phyloP scores from a whole-genome alignment of 2,797 vertebrate species.

The Spea hammondii region DNA sequence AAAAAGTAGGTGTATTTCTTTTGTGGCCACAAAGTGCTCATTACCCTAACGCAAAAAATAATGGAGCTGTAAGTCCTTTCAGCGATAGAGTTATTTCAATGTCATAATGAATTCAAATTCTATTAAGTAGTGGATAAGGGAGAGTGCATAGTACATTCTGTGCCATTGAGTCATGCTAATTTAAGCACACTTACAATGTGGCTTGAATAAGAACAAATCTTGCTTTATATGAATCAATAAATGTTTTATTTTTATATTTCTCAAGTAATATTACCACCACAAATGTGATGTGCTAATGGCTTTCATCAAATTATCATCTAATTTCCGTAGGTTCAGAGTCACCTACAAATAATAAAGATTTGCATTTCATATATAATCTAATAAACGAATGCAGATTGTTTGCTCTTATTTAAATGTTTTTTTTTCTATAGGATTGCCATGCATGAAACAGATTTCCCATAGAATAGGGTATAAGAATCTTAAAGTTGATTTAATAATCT shows the following conservation, averaged over 20 bases:
- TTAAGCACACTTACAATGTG: conserved; percentile 7
- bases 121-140: conserved; percentile 30
- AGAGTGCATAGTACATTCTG: conserved; percentile 26
- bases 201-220: background rate
- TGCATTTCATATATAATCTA: background rate
- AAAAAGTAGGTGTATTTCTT: conserved; percentile 13
- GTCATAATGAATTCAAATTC: conserved; percentile 33
- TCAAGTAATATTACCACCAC: conserved; percentile 12
- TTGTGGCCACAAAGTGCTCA: conserved; percentile 24
- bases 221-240: conserved; percentile 20
- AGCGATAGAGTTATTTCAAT: conserved; percentile 10
- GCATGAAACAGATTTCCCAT: too few species aligned
- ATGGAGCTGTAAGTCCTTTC: background rate
- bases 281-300: conserved; percentile 20
- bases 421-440: too few species aligned
- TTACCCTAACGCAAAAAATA: conserved; percentile 30
- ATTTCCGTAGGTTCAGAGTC: background rate
- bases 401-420: background rate
- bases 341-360: conserved; percentile 6
- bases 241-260: conserved; percentile 10
- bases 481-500: too few species aligned
- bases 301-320: conserved; percentile 2
- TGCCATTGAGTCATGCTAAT: conserved; percentile 4
- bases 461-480: too few species aligned
- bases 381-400: background rate